phyloP scores from a whole-genome alignment of 2,113 vertebrate genomes.

The human region GRCh38 chr6:32166001-32166500 shows the following conservation, averaged over 20 bases:
- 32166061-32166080: background rate
- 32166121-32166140: constrained; percentile 40
- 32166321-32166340: background rate
- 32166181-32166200: constrained; percentile 26
- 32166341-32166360: background rate
- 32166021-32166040: background rate
- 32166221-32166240: constrained; percentile 39
- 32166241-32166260: constrained; percentile 32
- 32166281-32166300: background rate
- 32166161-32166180: constrained; percentile 59
- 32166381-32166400: background rate
- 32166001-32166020: background rate
- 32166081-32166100: background rate
- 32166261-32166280: constrained; percentile 60
- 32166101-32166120: background rate
- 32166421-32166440: background rate
- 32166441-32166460: background rate
- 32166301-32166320: background rate
- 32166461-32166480: background rate
- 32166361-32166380: background rate
- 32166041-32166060: background rate
- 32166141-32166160: background rate
- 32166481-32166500: constrained; percentile 29
- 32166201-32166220: constrained; percentile 32
- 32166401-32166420: background rate